Base-by-base conservation (phyloP, 2,888 invertebrate genomes). In the Lucinisca nassula region DNA sequence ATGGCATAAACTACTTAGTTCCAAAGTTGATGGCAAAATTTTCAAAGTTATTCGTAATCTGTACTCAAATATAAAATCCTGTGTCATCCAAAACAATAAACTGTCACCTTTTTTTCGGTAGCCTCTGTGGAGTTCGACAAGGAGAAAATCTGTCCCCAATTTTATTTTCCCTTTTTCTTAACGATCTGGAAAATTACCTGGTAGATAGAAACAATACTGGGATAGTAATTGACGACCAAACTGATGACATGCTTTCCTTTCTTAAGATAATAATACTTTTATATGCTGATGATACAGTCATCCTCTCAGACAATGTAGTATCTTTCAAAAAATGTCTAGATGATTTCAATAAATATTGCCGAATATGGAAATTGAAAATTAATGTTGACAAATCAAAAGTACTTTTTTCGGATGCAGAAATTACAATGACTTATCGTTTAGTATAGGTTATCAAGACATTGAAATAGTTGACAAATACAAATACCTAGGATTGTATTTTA, bases 271-370 rank as follows among this genome's bases (percentile, higher is more conserved):
- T 86, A 0, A 49, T 82, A 37, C 75, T 83, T 8, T 72, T 83
- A 10, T 84, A 83, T 72, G 86, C 86, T 3, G 83, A 86, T 35
- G 86, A 86, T 49, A 79, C 86, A 10, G 76, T 86, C 4, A 82
- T 86, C n/a, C 38, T 86, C 37, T 72, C 82, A 0, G 72, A 79
- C 27, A 49, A 37, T 24, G 61, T 61, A 27, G 40, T 14, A 14
- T 74, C 70, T 27, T 67, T 87, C 12, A 76, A 83, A 73, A 40
- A 75, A 12, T 27, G 55, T 55, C 30, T 83, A 27, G 70, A 79
- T 40, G 1, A 17, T 51, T 76, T 79, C 38, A 17, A 67, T 24
- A 38, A 79, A 0, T 83, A 83, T 35, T 87, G 87, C 51, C 24
- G 30, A n/a, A n/a, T 51, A 17, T 80, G 83, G 83, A 70, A 87